phyloP scores from a whole-genome alignment of 2,113 vertebrate genomes.

The Catharus bicknelli region DNA sequence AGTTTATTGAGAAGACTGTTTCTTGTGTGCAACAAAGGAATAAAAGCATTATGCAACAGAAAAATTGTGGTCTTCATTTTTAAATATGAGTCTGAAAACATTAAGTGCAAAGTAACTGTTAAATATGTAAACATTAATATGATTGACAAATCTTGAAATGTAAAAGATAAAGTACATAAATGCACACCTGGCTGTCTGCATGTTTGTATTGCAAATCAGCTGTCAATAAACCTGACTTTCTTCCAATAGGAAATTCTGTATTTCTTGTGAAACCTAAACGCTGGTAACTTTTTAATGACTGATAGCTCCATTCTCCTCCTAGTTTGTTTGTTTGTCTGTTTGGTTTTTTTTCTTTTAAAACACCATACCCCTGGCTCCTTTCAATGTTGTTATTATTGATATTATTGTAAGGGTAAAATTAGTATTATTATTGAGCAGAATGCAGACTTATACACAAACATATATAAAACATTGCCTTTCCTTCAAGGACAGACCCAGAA shows the following conservation, averaged over 20 bases:
- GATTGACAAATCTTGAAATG: neutral
- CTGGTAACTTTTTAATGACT: neutral
- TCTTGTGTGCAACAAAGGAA: neutral
- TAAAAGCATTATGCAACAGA: neutral
- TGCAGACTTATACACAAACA: neutral
- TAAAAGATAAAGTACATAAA: neutral
- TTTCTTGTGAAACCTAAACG: neutral
- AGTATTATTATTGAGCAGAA: neutral
- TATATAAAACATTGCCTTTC: neutral
- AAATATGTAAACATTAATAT: neutral
- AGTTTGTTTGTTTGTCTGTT: neutral
- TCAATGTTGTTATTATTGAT: neutral
- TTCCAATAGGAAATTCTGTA: neutral
- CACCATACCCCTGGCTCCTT: neutral
- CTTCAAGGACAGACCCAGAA: constrained; percentile 5
- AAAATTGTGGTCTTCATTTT: neutral
- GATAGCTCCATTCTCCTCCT: neutral
- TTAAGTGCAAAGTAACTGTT: neutral
- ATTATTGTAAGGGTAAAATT: neutral
- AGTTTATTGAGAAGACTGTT: neutral
- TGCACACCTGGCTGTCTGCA: neutral
- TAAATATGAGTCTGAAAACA: neutral
- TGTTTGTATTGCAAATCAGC: neutral
- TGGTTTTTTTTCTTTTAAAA: neutral
- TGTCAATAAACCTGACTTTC: neutral